Percentiles rank a stretch among this genome's conserved stretches.
These are phyloP conservation scores for Orussus abietinus DNA, from an alignment of 1,140 invertebrate genomes.

Conservation along the genomic window DNA sequence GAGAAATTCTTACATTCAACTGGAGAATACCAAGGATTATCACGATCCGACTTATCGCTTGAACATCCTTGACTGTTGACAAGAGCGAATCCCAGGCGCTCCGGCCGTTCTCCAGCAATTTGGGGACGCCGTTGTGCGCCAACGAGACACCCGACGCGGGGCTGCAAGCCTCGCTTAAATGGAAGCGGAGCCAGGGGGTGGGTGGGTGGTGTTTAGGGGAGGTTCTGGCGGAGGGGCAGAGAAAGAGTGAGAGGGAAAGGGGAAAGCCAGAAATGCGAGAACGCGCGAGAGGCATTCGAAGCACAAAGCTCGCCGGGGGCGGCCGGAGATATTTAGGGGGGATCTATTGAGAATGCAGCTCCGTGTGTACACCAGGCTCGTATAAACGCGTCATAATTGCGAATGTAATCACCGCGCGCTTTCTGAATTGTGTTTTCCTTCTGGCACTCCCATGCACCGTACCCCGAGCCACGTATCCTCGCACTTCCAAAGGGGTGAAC, in stretches of 20 bases:
- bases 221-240: slow-evolving; percentile 17
- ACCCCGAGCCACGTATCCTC: too few relatives aligned
- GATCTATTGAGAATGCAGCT: slow-evolving; percentile 33
- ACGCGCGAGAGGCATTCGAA: slow-evolving; percentile 29
- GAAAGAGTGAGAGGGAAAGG: slow-evolving; percentile 14
- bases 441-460: not conserved
- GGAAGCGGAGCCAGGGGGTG: slow-evolving; percentile 12
- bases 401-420: slow-evolving; percentile 33
- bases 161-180: slow-evolving; percentile 20
- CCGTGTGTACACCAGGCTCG: slow-evolving; percentile 21
- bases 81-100: too few relatives aligned
- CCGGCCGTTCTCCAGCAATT: too few relatives aligned
- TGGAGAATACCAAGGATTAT: too few relatives aligned
- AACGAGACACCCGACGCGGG: slow-evolving; percentile 21
- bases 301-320: slow-evolving; percentile 25
- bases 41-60: too few relatives aligned
- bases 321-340: slow-evolving; percentile 24
- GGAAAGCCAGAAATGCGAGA: slow-evolving; percentile 4
- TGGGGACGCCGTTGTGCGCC: too few relatives aligned
- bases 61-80: too few relatives aligned
- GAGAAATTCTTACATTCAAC: too few relatives aligned
- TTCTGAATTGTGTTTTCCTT: slow-evolving; percentile 17
- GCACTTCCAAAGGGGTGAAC: too few relatives aligned
- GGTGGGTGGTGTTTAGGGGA: slow-evolving; percentile 14
- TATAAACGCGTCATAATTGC: slow-evolving; percentile 41